Conservation (phyloP, 2,113 vertebrate species). For the Gopherus flavomarginatus region DNA sequence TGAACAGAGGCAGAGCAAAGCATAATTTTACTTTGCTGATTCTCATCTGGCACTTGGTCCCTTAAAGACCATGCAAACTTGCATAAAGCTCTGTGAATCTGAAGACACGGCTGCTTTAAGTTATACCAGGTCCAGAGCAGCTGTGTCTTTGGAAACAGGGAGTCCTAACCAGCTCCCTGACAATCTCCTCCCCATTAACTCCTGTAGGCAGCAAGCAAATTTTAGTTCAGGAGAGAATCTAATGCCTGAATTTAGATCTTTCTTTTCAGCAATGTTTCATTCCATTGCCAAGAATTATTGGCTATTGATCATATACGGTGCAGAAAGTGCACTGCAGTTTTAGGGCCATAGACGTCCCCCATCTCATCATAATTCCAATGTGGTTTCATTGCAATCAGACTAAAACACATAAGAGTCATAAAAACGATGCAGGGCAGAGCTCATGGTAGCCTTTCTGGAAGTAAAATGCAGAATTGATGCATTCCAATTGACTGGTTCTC, state of each 20-base stretch:
- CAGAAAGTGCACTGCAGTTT: neutral
- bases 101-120: neutral
- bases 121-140: neutral
- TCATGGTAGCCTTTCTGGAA: neutral
- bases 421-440: neutral
- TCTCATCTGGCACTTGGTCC: neutral
- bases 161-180: neutral
- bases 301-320: rapidly evolving
- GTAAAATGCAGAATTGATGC: constrained; percentile 9
- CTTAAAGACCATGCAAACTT: neutral
- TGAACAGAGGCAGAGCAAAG: neutral
- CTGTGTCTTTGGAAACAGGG: neutral
- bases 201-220: neutral
- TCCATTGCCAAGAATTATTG: neutral
- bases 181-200: neutral
- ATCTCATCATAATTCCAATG: neutral
- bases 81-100: neutral
- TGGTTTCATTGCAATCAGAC: neutral
- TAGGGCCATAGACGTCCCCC: neutral
- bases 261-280: neutral
- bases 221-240: neutral
- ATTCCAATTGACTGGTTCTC: constrained; percentile 28
- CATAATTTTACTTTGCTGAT: neutral
- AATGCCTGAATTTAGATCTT: neutral
- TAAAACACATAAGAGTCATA: neutral